phyloP scores from a whole-genome alignment of 2,797 vertebrate genomes.

The Nannoperca australis region DNA sequence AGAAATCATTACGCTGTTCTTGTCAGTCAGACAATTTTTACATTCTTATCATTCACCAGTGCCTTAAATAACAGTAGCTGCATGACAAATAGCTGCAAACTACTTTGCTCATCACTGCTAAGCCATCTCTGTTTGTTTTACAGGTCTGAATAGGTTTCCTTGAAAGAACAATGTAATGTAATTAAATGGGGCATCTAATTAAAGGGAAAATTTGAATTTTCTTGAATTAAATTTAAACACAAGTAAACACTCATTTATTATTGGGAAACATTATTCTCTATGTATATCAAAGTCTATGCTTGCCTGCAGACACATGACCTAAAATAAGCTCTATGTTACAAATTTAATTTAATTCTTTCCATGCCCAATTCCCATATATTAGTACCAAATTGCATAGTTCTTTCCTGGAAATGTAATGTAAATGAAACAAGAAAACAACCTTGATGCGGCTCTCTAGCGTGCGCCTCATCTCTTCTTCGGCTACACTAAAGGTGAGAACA shows the following conservation, averaged over 20 bases:
- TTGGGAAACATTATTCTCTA: not conserved
- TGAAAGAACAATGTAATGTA: not conserved
- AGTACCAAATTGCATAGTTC: not conserved
- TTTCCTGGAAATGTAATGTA: not conserved
- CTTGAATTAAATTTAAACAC: not conserved
- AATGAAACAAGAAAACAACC: conserved; percentile 36
- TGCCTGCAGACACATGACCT: not conserved
- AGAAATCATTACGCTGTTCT: not conserved
- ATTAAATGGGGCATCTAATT: not conserved
- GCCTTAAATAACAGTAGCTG: not conserved
- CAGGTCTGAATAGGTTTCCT: not conserved
- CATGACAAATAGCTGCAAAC: not conserved
- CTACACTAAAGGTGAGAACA: conserved; percentile 78
- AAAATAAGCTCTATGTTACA: not conserved
- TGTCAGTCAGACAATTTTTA: not conserved
- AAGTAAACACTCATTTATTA: not conserved
- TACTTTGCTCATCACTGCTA: not conserved
- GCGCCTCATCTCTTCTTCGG: conserved; percentile 80
- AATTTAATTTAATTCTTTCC: not conserved
- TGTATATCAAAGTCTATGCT: not conserved
- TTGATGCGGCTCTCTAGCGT: conserved; percentile 72
- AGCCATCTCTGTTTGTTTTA: not conserved
- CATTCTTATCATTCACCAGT: conserved; percentile 5
- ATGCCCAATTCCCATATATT: not conserved
- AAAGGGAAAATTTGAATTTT: not conserved